Evolutionary conservation across 2,797 vertebrate species (phyloP).

Genomic region (Pangasius sanitwongsei): DNA sequence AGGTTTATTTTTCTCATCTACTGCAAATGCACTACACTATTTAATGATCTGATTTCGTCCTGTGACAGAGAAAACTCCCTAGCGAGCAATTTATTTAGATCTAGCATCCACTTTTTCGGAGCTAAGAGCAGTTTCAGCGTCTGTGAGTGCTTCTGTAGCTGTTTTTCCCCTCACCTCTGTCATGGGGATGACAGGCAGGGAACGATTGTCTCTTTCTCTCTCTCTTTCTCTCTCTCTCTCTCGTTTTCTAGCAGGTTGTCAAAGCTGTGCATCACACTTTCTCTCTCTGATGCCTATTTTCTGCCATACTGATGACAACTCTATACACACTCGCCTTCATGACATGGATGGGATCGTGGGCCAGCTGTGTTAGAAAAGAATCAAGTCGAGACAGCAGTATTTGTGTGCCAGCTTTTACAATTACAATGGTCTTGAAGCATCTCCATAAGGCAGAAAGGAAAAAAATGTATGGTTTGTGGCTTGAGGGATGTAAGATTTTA

Average conservation of each 20-base stretch:
- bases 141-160: constrained; percentile 42
- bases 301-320: constrained; percentile 57
- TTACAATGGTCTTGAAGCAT: not conserved
- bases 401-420: not conserved
- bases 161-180: constrained; percentile 47
- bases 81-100: constrained; percentile 31
- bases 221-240: constrained; percentile 57
- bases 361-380: constrained; percentile 27
- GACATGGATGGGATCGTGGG: constrained; percentile 60
- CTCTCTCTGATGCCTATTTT: constrained; percentile 64
- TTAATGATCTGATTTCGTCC: constrained; percentile 25
- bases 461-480: not conserved
- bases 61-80: constrained; percentile 2
- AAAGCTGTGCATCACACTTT: constrained; percentile 61
- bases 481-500: not conserved
- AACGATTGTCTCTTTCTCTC: constrained; percentile 57
- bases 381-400: not conserved
- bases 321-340: constrained; percentile 50
- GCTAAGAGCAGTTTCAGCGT: constrained; percentile 51
- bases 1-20: constrained; percentile 3
- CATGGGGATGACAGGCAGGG: constrained; percentile 56
- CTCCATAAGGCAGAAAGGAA: not conserved
- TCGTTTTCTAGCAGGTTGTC: constrained; percentile 56
- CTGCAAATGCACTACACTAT: not conserved
- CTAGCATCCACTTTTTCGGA: not conserved